Base-by-base conservation (phyloP, 2,888 invertebrate genomes). In the Agrochola lota region DNA sequence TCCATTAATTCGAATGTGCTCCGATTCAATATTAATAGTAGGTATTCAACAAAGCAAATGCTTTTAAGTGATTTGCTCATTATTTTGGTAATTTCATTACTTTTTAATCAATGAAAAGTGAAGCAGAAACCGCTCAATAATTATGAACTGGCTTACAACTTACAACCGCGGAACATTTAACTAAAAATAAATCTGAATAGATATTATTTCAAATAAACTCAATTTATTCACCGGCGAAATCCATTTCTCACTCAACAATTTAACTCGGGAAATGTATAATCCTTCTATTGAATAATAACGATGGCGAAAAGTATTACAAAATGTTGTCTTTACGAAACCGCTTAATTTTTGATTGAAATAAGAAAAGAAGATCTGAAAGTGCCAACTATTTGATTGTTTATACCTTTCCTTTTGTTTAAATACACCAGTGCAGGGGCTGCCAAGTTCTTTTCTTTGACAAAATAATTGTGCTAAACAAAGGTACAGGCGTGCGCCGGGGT, bases 241-340 rank as follows among this genome's bases (percentile, higher is more conserved):
- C n/a, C 15, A 57, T 63, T 69, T 60, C n/a, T 35, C 23, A 40
- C 17, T 68, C 35, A 6, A 57, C 0, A 63, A 63, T 62, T 11
- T 30, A 17, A 74, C 30, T 72, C 9, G 55, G 12, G 9, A 23
- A n/a, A 40, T 15, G 46, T n/a, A 55, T 77, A 77, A 40, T 68
- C 55, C n/a, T 78, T 40, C 20, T 63, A 26, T 57, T 12, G 26
- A 26, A 77, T 76, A 49, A 26, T 17, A 57, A 57, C 20, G 1
- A 49, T n/a, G 30, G 3, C 30, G 26, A 55, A 12, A 62, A 40
- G 40, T 30, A 30, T 35, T 35, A 35, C 35, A 35, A 6, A 35
- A 35, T 35, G 4, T 5, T 35, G 35, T 35, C 35, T 35, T 35
- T 35, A 35, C 35, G 6, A 5, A 35, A 35, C 2, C 35, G 35